Conservation (phyloP, 2,888 invertebrate species). For the Sericinus montela region DNA sequence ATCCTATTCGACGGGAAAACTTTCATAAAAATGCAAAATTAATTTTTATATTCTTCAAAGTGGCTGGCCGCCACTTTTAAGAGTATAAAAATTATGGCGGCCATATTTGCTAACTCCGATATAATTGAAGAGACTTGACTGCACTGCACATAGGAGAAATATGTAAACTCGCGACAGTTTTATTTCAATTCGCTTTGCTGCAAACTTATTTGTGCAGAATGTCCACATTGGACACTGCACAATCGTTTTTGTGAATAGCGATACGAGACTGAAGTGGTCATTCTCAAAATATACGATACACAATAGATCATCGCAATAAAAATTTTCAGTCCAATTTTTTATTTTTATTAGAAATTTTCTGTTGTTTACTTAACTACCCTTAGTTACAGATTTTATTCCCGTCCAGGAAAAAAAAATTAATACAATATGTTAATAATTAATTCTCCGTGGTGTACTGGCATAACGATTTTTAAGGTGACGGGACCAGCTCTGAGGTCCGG, state of each 20-base stretch:
- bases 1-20: slow-evolving; percentile 30
- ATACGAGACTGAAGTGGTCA: slow-evolving; percentile 17
- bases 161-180: slow-evolving; percentile 42
- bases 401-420: no score
- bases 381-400: no score
- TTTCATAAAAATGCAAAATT: slow-evolving; percentile 50
- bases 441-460: no score
- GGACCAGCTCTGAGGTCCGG: no score
- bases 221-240: slow-evolving; percentile 36
- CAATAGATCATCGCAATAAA: no score
- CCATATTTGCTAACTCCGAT: slow-evolving; percentile 39
- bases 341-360: slow-evolving; percentile 7
- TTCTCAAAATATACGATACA: slow-evolving; percentile 11
- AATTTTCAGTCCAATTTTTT: slow-evolving; percentile 4
- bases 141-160: slow-evolving; percentile 35
- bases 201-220: slow-evolving; percentile 37
- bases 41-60: slow-evolving; percentile 45
- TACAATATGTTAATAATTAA: no score
- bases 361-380: neutral
- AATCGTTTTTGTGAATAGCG: slow-evolving; percentile 27
- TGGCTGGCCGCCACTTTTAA: no score
- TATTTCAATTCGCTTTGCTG: slow-evolving; percentile 45
- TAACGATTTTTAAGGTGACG: no score
- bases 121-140: slow-evolving; percentile 51
- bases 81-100: no score